phyloP scores from a whole-genome alignment of 2,888 invertebrate genomes.

The Anthoptus insignis region DNA sequence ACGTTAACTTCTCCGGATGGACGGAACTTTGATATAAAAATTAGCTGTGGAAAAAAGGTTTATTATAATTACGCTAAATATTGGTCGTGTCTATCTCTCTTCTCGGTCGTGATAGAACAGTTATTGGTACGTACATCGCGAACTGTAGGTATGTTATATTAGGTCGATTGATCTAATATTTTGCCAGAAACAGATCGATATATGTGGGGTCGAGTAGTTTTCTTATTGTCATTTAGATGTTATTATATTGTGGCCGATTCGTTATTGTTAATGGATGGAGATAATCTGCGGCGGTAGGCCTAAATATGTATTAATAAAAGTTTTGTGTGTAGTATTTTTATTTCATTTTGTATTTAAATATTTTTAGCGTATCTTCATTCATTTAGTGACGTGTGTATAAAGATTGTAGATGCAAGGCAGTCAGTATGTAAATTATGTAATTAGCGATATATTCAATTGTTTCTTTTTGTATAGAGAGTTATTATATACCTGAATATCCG shows the following conservation, averaged over 20 bases:
- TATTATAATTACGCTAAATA: too few relatives aligned
- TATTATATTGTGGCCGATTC: background rate
- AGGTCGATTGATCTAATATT: too few relatives aligned
- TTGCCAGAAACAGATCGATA: too few relatives aligned
- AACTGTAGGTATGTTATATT: too few relatives aligned
- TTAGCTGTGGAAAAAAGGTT: too few relatives aligned
- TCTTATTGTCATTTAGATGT: background rate
- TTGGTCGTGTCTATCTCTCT: too few relatives aligned
- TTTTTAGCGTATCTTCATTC: background rate
- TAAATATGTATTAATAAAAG: background rate
- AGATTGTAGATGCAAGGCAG: conserved; percentile 16
- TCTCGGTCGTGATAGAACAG: too few relatives aligned
- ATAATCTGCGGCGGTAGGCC: background rate
- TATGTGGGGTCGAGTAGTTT: too few relatives aligned
- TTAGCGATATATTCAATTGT: conserved; percentile 49
- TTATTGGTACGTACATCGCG: too few relatives aligned
- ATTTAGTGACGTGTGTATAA: conserved; percentile 5
- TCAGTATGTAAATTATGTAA: conserved; percentile 54
- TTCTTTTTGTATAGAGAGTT: conserved; percentile 81
- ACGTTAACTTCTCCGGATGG: too few relatives aligned
- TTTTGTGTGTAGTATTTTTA: background rate
- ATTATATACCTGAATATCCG: conserved; percentile 63
- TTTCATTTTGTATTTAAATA: background rate
- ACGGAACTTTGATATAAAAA: too few relatives aligned
- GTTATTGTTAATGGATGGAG: background rate